Percentiles rank a stretch among this genome's conserved stretches.
Conservation (phyloP, 2,888 invertebrate genomes). For the Lydus trimaculatus region DNA sequence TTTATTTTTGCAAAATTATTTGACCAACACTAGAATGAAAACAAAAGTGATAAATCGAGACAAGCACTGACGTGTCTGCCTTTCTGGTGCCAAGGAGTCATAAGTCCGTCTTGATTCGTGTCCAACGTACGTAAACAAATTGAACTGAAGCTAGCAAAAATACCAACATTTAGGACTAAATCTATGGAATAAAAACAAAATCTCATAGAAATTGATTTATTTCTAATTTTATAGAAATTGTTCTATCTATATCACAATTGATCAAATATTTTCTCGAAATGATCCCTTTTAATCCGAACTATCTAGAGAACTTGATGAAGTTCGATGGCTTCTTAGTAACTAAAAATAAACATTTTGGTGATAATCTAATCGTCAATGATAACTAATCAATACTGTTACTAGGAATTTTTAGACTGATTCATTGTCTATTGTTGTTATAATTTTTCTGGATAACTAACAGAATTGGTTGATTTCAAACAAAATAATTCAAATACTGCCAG, state of each 20-base stretch:
- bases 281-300: neutral
- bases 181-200: neutral
- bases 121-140: too few relatives aligned
- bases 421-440: neutral
- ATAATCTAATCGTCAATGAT: neutral
- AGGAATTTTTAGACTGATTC: neutral
- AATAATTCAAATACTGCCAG: neutral
- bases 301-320: neutral
- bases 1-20: too few relatives aligned
- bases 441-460: neutral
- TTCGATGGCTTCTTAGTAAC: neutral
- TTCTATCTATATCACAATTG: too few relatives aligned
- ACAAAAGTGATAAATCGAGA: too few relatives aligned
- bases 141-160: too few relatives aligned
- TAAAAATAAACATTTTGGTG: neutral
- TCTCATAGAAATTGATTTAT: neutral
- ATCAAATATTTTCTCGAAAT: neutral
- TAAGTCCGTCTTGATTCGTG: too few relatives aligned
- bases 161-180: too few relatives aligned
- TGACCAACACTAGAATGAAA: too few relatives aligned
- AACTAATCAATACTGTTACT: neutral
- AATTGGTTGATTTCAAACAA: neutral
- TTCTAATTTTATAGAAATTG: neutral
- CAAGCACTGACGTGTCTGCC: too few relatives aligned
- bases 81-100: too few relatives aligned